These are phyloP conservation scores for Episyrphus balteatus DNA, from an alignment of 1,140 invertebrate species.

Conservation along the genomic window DNA sequence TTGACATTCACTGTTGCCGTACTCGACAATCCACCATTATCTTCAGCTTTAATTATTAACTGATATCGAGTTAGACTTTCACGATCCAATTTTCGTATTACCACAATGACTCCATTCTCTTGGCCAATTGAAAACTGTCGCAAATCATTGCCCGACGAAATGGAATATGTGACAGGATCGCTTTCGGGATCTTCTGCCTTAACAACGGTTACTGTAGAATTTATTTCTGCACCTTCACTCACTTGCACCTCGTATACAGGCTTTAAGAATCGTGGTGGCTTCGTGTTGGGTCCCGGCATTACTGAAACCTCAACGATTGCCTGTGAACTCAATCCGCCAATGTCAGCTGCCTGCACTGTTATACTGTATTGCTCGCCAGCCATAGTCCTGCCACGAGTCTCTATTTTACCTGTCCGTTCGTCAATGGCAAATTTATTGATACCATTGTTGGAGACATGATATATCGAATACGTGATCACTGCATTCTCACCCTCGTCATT, in stretches of 20 bases:
- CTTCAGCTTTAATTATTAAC: conserved; percentile 74
- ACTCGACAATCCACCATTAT: conserved; percentile 67
- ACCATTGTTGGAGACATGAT: conserved; percentile 83
- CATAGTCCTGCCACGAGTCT: conserved; percentile 61
- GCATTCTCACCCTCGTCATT: conserved; percentile 78
- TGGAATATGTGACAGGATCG: conserved; percentile 73
- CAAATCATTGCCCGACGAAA: conserved; percentile 74
- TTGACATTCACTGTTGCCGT: conserved; percentile 77
- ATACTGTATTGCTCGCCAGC: conserved; percentile 82
- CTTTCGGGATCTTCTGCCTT: conserved; percentile 80
- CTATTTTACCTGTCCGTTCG: conserved; percentile 63
- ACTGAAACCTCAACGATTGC: conserved; percentile 74
- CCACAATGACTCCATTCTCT: conserved; percentile 67
- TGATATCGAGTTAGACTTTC: conserved; percentile 78
- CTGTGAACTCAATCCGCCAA: conserved; percentile 58
- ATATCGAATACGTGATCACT: conserved; percentile 68
- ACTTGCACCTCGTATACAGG: conserved; percentile 73
- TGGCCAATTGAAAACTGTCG: conserved; percentile 74
- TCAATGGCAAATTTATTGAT: conserved; percentile 75
- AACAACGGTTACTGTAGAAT: conserved; percentile 65
- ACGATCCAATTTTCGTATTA: conserved; percentile 71
- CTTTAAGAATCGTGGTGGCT: conserved; percentile 69
- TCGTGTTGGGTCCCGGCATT: conserved; percentile 71
- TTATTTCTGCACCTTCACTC: conserved; percentile 75
- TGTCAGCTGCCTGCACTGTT: conserved; percentile 68